These are phyloP conservation scores for Criorhina ranunculi DNA, from an alignment of 2,888 invertebrate genomes.

Conservation along the genomic window DNA sequence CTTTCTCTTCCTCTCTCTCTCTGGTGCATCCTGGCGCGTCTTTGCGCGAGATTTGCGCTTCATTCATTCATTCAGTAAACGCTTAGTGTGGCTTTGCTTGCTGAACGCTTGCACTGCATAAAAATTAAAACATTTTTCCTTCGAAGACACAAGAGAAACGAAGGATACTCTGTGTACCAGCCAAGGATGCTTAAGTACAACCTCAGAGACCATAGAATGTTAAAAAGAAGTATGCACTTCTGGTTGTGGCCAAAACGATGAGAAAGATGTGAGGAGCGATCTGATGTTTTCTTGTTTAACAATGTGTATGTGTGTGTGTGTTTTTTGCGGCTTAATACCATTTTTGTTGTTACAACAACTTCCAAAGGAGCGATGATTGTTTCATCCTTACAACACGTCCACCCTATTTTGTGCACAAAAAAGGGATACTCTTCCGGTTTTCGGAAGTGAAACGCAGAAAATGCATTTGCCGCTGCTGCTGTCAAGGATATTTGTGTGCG, in stretches of 20 bases:
- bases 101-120: constrained; percentile 49
- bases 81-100: constrained; percentile 65
- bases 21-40: constrained; percentile 27
- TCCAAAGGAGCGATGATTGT: background rate
- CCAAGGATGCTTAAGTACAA: constrained; percentile 59
- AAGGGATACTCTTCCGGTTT: constrained; percentile 16
- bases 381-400: constrained; percentile 1
- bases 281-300: constrained; percentile 2
- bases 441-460: constrained; percentile 35
- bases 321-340: constrained; percentile 14
- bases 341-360: constrained; percentile 24
- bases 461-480: constrained; percentile 2
- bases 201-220: constrained; percentile 59
- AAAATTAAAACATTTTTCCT: constrained; percentile 75
- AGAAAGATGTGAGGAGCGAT: constrained; percentile 4
- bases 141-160: constrained; percentile 21
- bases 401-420: background rate
- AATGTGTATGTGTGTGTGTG: background rate
- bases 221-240: constrained; percentile 57
- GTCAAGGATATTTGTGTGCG: constrained; percentile 2
- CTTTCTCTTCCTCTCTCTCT: background rate
- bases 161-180: constrained; percentile 47
- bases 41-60: constrained; percentile 62
- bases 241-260: constrained; percentile 44
- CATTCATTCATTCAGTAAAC: constrained; percentile 66